Conservation (phyloP, 2,888 invertebrate genomes). For the Polyommatus icarus region DNA sequence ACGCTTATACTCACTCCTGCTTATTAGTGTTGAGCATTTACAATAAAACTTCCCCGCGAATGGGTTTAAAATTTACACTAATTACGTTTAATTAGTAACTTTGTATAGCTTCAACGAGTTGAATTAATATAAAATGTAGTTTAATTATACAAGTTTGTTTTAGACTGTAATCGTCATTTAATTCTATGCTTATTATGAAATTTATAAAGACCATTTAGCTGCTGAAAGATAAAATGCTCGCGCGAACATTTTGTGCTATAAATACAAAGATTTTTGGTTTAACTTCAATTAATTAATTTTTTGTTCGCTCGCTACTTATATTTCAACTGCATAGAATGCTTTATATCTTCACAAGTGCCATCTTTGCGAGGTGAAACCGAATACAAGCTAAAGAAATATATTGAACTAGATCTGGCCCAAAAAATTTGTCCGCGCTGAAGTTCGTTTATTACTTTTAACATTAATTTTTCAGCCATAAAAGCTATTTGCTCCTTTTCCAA, state of each 20-base stretch:
- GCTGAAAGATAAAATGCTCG: conserved; percentile 4
- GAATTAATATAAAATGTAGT: conserved; percentile 26
- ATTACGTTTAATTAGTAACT: conserved; percentile 31
- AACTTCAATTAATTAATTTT: not conserved
- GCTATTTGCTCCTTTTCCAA: no score
- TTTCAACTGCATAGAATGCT: not conserved
- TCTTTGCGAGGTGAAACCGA: not conserved
- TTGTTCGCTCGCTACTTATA: not conserved
- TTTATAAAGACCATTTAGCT: conserved; percentile 36
- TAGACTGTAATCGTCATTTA: conserved; percentile 27
- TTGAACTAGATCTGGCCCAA: not conserved
- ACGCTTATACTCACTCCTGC: conserved; percentile 41
- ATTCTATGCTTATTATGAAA: conserved; percentile 34
- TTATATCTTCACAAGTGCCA: not conserved
- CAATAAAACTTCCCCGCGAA: conserved; percentile 51
- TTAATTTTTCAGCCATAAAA: no score
- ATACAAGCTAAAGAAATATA: not conserved
- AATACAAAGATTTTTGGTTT: not conserved
- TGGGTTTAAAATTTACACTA: conserved; percentile 43
- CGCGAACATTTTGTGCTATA: not conserved
- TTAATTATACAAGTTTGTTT: conserved; percentile 34
- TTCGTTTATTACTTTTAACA: not conserved
- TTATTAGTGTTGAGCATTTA: conserved; percentile 54
- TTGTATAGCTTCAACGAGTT: conserved; percentile 27
- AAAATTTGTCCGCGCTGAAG: no score